Evolutionary conservation across 2,113 vertebrate species (phyloP).

Genomic region (Hemiprocne comata): DNA sequence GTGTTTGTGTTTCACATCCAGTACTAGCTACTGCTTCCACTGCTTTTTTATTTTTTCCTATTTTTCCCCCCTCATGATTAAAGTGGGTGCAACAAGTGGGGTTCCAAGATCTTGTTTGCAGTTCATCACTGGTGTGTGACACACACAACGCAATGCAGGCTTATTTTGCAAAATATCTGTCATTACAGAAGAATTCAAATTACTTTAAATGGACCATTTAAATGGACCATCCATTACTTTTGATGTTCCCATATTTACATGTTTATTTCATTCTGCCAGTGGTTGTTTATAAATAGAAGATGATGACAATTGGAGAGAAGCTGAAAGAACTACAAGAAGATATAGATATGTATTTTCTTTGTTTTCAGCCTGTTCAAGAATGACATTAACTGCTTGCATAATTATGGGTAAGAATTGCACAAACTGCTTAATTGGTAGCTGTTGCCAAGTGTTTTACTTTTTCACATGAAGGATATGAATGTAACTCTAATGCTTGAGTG

Average conservation of each 20-base stretch:
- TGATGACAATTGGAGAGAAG: background rate
- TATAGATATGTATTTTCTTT: background rate
- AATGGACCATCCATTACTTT: no score
- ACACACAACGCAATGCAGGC: background rate
- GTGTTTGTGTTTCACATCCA: background rate
- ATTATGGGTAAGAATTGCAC: background rate
- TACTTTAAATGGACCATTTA: no score
- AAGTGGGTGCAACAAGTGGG: background rate
- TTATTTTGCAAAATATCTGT: background rate
- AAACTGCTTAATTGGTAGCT: background rate
- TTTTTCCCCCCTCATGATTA: background rate
- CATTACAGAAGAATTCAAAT: background rate
- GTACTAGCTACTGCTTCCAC: background rate
- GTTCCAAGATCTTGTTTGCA: background rate
- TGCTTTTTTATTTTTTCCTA: background rate
- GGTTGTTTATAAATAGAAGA: background rate
- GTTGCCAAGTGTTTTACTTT: background rate
- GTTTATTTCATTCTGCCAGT: background rate
- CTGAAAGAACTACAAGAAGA: background rate
- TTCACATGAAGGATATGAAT: background rate
- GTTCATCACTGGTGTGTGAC: background rate
- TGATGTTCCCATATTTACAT: background rate
- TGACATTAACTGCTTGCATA: background rate
- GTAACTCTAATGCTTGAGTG: background rate
- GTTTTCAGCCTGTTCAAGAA: background rate